These are phyloP conservation scores for Arctopsyche grandis DNA, from an alignment of 1,140 invertebrate species.

Conservation along the genomic window DNA sequence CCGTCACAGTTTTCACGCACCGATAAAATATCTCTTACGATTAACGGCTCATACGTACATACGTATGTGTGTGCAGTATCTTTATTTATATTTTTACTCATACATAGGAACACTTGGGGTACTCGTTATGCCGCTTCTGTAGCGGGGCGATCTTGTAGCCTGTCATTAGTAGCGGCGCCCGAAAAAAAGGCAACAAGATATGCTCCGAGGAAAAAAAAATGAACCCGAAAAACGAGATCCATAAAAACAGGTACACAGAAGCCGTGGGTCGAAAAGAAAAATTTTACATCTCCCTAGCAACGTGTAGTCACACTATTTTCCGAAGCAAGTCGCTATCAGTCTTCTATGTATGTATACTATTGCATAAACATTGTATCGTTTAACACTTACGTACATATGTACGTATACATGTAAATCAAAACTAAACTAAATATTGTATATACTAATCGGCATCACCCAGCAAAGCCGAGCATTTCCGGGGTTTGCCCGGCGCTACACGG, in stretches of 20 bases:
- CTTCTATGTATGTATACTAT: too few relatives aligned
- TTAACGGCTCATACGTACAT: not conserved
- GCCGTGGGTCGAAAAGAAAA: not conserved
- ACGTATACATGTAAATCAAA: too few relatives aligned
- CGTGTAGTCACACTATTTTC: too few relatives aligned
- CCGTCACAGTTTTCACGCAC: not conserved
- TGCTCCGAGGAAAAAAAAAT: constrained; percentile 25
- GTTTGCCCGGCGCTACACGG: too few relatives aligned
- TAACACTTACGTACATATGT: too few relatives aligned
- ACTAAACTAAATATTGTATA: too few relatives aligned
- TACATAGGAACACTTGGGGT: not conserved
- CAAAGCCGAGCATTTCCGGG: too few relatives aligned
- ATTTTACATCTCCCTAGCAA: not conserved
- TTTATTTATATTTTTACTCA: not conserved
- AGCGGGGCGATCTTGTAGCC: constrained; percentile 32
- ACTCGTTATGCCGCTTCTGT: constrained; percentile 25
- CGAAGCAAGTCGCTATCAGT: too few relatives aligned
- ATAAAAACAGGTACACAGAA: constrained; percentile 34
- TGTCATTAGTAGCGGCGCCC: constrained; percentile 42
- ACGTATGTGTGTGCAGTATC: not conserved
- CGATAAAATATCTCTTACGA: not conserved
- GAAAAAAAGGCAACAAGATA: constrained; percentile 44
- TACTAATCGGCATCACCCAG: too few relatives aligned
- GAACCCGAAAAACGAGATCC: constrained; percentile 38
- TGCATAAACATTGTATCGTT: too few relatives aligned